Evolutionary conservation across 1,140 invertebrate species (phyloP).

Genomic region (Lamellibrachia luymesi): DNA sequence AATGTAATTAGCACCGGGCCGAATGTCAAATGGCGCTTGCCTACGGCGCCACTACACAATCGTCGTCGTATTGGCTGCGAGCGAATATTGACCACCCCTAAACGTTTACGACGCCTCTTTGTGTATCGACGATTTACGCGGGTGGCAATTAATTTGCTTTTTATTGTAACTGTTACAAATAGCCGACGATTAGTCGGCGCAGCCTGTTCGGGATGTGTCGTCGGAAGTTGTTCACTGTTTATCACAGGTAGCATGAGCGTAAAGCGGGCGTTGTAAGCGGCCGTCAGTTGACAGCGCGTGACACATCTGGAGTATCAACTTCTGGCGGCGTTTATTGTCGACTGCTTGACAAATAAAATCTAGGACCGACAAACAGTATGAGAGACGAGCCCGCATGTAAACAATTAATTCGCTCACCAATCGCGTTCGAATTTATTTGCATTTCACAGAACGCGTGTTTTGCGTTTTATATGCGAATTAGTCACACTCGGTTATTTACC

Average conservation of each 20-base stretch:
- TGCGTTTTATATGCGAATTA: neutral
- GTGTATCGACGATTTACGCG: neutral
- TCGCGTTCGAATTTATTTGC: neutral
- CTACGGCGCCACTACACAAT: neutral
- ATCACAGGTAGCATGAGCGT: neutral
- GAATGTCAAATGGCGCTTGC: neutral
- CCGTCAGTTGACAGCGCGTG: neutral
- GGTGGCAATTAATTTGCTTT: neutral
- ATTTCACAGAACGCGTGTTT: neutral
- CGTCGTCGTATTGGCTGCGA: neutral
- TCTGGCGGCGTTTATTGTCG: neutral
- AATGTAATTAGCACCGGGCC: neutral
- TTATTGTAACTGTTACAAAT: neutral
- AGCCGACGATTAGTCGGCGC: neutral
- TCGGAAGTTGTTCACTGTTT: neutral
- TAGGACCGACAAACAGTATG: neutral
- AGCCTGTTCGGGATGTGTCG: neutral
- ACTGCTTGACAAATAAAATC: neutral
- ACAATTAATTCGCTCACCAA: neutral
- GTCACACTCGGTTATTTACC: no score
- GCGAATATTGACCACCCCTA: neutral
- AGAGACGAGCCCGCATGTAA: neutral
- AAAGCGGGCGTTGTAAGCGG: neutral
- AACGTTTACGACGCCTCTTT: neutral
- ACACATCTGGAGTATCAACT: conserved; percentile 1